A percentile compares a stretch with the other conserved stretches of the same genome.
Evolutionary conservation across 2,888 invertebrate species (phyloP).

Genomic region (Amphimallon solstitiale): DNA sequence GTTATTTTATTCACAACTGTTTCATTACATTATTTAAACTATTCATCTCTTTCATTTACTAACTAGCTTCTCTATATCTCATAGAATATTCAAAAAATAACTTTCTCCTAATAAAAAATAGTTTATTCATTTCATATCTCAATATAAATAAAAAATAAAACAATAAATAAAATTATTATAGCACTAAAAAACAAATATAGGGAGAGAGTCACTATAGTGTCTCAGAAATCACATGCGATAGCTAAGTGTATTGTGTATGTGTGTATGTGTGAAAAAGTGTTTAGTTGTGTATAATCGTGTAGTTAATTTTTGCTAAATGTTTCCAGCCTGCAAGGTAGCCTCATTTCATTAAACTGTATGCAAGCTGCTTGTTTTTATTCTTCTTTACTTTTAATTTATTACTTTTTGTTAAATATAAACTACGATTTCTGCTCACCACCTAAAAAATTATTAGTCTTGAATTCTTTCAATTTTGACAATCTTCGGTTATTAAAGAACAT

Average conservation of each 20-base stretch:
- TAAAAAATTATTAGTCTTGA: slow-evolving; percentile 45
- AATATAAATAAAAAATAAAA: slow-evolving; percentile 47
- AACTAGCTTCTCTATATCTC: slow-evolving; percentile 11
- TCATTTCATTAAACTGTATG: slow-evolving; percentile 34
- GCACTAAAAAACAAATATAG: slow-evolving; percentile 48
- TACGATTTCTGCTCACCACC: slow-evolving; percentile 54
- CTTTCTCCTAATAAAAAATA: slow-evolving; percentile 43
- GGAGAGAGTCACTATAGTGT: slow-evolving; percentile 50
- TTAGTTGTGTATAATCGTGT: slow-evolving; percentile 30
- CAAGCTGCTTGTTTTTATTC: slow-evolving; percentile 38
- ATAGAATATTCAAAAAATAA: slow-evolving; percentile 38
- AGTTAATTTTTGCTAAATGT: slow-evolving; percentile 32
- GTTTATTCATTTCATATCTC: slow-evolving; percentile 47
- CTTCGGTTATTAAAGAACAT: slow-evolving; percentile 41
- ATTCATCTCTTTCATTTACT: slow-evolving; percentile 27
- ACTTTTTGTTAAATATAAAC: slow-evolving; percentile 43
- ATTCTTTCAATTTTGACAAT: slow-evolving; percentile 42
- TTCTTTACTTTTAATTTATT: slow-evolving; percentile 29
- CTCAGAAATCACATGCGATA: slow-evolving; percentile 54
- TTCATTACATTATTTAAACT: slow-evolving; percentile 9
- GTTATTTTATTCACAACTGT: neutral
- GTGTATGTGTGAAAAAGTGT: slow-evolving; percentile 14
- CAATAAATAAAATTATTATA: slow-evolving; percentile 49
- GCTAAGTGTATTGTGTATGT: slow-evolving; percentile 42
- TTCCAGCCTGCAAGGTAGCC: slow-evolving; percentile 39